Base-by-base conservation (phyloP, 2,888 invertebrate genomes). In the Danaus chrysippus region DNA sequence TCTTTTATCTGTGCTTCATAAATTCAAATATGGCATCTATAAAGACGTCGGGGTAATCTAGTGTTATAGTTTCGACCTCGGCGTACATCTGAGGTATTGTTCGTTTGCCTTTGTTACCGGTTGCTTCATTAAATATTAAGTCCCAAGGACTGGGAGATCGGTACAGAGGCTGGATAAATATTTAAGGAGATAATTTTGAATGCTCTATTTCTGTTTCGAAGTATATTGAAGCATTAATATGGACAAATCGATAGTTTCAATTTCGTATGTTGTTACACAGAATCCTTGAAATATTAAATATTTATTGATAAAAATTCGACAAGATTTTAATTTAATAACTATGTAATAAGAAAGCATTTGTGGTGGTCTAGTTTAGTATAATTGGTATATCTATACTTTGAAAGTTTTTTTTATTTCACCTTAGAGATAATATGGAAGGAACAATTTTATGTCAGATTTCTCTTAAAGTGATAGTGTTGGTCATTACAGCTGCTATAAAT, bases 51-150 rank as follows among this genome's bases (percentile, higher is more conserved):
- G 15, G 19, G 23, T 59, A 42, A 43, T 59, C 19, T 44, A 59
- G 53, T 59, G 43, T 43, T 59, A 13, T 23, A 44, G 13, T 54
- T 59, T 5, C 23, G 23, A 34, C 23, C 53, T 34, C n/a, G 43
- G 11, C 19, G 54, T 54, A 59, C 23, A 41, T 23, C 19, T 42
- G 19, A 62, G 61, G 53, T 58, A 63, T 65, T 63, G 66, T 66
- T 63, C 59, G 60, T 56, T 59, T 64, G 67, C 55, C 60, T 57
- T 66, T 66, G 68, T 63, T 60, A 64, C 55, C 54, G 59, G 60
- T 61, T 57, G 61, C 46, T 42, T 56, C 49, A 70, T 71, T 60
- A 70, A 68, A 71, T 68, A 71, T 71, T 70, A 60, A 71, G 44
- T 53, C 56, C 59, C 61, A 56, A 69, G 66, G 59, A 69, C 65